Evolutionary conservation across 2,888 invertebrate species (phyloP).

Genomic region (Leucoptera coffeella): DNA sequence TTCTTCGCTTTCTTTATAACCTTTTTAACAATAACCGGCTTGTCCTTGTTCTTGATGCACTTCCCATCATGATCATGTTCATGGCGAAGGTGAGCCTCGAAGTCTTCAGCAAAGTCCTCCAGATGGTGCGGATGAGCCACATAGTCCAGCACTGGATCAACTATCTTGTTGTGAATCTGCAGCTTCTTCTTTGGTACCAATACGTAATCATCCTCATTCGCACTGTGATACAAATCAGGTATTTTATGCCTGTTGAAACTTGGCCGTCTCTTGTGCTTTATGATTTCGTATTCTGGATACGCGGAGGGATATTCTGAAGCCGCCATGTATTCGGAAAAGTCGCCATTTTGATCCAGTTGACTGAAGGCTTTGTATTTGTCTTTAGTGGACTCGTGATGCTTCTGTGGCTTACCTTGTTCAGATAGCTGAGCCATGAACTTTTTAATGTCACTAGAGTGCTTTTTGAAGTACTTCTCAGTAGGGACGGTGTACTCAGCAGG

Average conservation of each 20-base stretch:
- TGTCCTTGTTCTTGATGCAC: conserved; percentile 15
- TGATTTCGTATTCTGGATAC: conserved; percentile 3
- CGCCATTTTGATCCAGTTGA: too few relatives aligned
- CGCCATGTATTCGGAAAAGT: too few relatives aligned
- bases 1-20: conserved; percentile 1
- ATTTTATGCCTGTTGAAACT: conserved; percentile 19
- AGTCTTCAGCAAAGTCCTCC: conserved; percentile 22
- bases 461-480: conserved; percentile 18
- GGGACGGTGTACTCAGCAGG: conserved; percentile 1
- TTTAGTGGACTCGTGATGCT: too few relatives aligned
- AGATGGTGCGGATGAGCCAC: too few relatives aligned
- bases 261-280: conserved; percentile 3
- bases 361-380: too few relatives aligned
- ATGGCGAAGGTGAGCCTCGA: conserved; percentile 21
- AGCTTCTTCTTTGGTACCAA: conserved; percentile 38
- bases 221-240: conserved; percentile 16
- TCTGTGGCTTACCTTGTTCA: too few relatives aligned
- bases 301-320: conserved; percentile 10
- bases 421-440: conserved; percentile 10
- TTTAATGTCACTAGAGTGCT: conserved; percentile 23
- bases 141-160: conserved; percentile 19
- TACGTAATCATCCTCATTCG: conserved; percentile 27
- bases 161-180: conserved; percentile 18
- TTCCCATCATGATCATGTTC: conserved; percentile 7
- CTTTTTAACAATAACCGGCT: conserved; percentile 31